Conservation (phyloP, 2,797 vertebrate species). For the Tadarida brasiliensis region DNA sequence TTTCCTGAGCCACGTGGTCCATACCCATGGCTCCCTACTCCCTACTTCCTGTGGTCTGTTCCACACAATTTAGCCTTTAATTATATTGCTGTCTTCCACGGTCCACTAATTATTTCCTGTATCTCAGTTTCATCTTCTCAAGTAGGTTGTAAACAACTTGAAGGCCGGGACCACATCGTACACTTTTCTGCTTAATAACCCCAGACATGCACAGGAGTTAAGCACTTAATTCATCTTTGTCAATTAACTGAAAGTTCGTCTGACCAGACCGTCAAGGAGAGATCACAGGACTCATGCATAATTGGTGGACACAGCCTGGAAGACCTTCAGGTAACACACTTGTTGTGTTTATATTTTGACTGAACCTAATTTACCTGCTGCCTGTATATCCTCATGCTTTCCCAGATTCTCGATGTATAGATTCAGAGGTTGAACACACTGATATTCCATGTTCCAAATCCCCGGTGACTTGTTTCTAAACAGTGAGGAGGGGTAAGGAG, state of each 20-base stretch:
- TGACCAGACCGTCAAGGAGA: constrained; percentile 1
- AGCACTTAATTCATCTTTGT: neutral
- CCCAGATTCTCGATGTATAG: neutral
- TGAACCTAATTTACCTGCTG: neutral
- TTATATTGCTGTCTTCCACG: constrained; percentile 26
- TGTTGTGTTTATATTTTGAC: neutral
- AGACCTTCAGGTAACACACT: neutral
- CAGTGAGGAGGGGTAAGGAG: neutral
- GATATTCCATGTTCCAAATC: neutral
- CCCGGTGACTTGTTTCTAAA: constrained; percentile 8
- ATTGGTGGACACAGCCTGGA: neutral
- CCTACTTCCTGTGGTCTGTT: constrained; percentile 37
- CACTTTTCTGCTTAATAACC: constrained; percentile 39
- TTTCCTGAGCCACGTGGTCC: neutral
- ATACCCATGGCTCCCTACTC: neutral
- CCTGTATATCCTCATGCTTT: neutral
- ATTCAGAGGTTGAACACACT: neutral
- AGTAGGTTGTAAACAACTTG: constrained; percentile 54
- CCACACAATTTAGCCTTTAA: constrained; percentile 66
- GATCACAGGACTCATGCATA: neutral
- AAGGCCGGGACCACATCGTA: neutral
- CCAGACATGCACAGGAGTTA: neutral
- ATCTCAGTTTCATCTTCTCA: constrained; percentile 67
- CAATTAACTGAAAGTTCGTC: constrained; percentile 5
- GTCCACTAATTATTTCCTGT: constrained; percentile 59